phyloP scores from a whole-genome alignment of 2,797 vertebrate genomes.

The Percopsis omiscomaycus region DNA sequence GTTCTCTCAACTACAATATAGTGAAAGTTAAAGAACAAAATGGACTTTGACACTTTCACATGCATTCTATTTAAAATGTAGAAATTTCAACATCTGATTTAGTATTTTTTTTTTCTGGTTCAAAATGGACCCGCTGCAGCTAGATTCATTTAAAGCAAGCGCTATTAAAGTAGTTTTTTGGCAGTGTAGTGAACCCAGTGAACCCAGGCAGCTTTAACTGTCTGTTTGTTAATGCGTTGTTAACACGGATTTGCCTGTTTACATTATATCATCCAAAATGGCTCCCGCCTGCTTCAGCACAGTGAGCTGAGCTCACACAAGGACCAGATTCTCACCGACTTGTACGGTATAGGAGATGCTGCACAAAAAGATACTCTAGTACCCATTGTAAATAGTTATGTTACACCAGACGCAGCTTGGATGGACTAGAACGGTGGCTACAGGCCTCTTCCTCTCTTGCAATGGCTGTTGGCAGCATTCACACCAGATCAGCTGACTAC shows the following conservation, averaged over 20 bases:
- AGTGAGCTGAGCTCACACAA: neutral
- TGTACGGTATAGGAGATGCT: neutral
- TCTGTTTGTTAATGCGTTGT: neutral
- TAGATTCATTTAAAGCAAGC: neutral
- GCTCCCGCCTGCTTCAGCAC: neutral
- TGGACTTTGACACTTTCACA: neutral
- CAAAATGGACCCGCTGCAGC: no score
- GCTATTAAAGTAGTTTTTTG: neutral
- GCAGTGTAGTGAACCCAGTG: neutral
- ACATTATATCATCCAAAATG: constrained; percentile 2
- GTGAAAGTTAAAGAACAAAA: neutral
- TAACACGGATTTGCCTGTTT: neutral
- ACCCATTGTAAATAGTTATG: neutral
- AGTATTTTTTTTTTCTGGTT: no score
- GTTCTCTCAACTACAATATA: no score
- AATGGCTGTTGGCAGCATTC: neutral
- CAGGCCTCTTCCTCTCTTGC: neutral
- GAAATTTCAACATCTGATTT: neutral
- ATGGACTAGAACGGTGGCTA: no score
- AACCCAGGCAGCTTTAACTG: neutral
- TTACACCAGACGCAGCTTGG: no score
- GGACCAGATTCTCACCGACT: neutral
- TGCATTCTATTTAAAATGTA: neutral
- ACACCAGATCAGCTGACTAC: constrained; percentile 1
- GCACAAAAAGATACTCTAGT: neutral